These are phyloP conservation scores for Melopsittacus undulatus DNA, from an alignment of 2,797 vertebrate genomes.

Conservation along the genomic window DNA sequence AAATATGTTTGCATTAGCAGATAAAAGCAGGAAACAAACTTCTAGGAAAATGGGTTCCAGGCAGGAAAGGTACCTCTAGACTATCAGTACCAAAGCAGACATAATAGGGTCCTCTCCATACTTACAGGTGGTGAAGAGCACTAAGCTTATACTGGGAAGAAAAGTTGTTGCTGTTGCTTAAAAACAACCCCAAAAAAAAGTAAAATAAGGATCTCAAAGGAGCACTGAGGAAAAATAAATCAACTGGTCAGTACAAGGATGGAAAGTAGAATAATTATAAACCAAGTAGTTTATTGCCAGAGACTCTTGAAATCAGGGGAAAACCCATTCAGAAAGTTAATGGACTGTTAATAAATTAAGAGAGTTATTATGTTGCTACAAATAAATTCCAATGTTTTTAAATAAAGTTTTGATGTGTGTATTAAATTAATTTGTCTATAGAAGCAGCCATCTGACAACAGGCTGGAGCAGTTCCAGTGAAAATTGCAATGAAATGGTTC, in stretches of 20 bases:
- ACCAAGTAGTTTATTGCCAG: not conserved
- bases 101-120: not conserved
- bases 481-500: not conserved
- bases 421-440: not conserved
- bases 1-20: not conserved
- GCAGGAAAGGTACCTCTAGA: not conserved
- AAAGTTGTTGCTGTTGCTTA: not conserved
- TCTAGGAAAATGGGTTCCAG: slow-evolving; percentile 4
- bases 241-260: not conserved
- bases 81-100: slow-evolving; percentile 8
- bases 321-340: not conserved
- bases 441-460: not conserved
- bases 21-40: not conserved
- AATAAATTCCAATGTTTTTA: not conserved
- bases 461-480: not conserved
- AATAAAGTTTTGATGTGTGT: not conserved
- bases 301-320: not conserved
- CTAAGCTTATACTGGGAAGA: not conserved
- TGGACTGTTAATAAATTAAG: not conserved
- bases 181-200: not conserved
- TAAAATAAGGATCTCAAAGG: not conserved
- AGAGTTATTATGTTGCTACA: not conserved
- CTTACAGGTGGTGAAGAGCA: not conserved
- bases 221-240: not conserved
- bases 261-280: not conserved